phyloP scores from a whole-genome alignment of 1,140 invertebrate genomes.

The Battus philenor region DNA sequence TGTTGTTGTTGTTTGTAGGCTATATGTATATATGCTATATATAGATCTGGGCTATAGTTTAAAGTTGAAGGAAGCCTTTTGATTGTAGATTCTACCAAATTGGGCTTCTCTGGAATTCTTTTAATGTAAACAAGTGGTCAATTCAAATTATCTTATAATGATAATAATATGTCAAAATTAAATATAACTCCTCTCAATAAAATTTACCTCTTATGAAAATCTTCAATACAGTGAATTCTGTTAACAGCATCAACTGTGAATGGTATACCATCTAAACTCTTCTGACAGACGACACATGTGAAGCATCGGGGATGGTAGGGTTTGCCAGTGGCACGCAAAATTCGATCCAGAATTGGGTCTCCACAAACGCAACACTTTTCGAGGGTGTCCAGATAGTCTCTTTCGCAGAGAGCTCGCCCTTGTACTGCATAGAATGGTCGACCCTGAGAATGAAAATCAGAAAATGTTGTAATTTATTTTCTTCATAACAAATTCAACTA shows the following conservation, averaged over 20 bases:
- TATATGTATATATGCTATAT: too few relatives aligned
- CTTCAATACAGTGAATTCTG: conserved; percentile 98
- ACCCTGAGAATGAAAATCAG: conserved; percentile 74
- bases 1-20: too few relatives aligned
- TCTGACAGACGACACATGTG: conserved; percentile 95
- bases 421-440: conserved; percentile 96
- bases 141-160: too few relatives aligned
- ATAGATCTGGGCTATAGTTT: too few relatives aligned
- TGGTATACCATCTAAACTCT: conserved; percentile 96
- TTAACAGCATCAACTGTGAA: conserved; percentile 98
- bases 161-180: too few relatives aligned
- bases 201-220: conserved; percentile 95
- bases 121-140: too few relatives aligned
- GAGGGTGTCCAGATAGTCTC: conserved; percentile 94
- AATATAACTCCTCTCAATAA: too few relatives aligned
- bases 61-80: too few relatives aligned
- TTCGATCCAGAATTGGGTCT: conserved; percentile 94
- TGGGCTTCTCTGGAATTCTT: too few relatives aligned
- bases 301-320: conserved; percentile 99
- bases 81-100: too few relatives aligned
- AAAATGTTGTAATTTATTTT: background rate
- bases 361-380: conserved; percentile 98
- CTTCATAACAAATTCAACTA: too few relatives aligned
- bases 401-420: conserved; percentile 94
- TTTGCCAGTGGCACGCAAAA: conserved; percentile 96